Evolutionary conservation across 2,888 invertebrate species (phyloP).

Genomic region (Thalpophila matura): DNA sequence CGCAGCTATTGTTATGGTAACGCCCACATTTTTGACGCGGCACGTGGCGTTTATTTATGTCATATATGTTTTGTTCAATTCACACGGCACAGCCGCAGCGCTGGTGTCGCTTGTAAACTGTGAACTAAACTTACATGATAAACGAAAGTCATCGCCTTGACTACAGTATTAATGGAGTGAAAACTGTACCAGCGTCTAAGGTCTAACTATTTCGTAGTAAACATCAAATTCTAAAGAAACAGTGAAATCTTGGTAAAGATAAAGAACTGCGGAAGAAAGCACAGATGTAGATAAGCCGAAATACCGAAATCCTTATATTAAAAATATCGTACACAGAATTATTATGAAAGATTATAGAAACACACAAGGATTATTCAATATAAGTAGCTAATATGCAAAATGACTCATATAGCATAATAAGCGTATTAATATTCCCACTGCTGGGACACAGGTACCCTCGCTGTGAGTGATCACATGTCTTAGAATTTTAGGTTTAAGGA

Average conservation of each 20-base stretch:
- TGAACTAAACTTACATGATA: neutral
- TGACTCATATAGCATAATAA: too few species aligned
- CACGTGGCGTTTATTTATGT: neutral
- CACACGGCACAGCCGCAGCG: neutral
- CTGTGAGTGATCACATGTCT: too few species aligned
- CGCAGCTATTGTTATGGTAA: slow-evolving; percentile 1
- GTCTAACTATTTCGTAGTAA: neutral
- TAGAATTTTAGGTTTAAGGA: too few species aligned
- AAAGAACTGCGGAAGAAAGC: neutral
- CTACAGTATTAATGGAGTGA: neutral
- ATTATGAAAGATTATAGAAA: too few species aligned
- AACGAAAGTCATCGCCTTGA: slow-evolving; percentile 9
- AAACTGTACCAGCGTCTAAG: slow-evolving; percentile 1
- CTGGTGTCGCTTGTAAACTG: neutral
- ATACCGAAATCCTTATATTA: too few species aligned
- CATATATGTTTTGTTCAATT: slow-evolving; percentile 8
- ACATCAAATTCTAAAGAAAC: neutral
- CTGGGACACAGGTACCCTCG: too few species aligned
- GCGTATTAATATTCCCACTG: too few species aligned
- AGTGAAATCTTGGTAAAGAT: neutral
- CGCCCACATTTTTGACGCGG: neutral
- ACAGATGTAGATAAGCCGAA: neutral
- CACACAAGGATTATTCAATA: too few species aligned
- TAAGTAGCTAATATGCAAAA: too few species aligned
- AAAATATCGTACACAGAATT: too few species aligned